phyloP scores from a whole-genome alignment of 2,797 vertebrate genomes.

The Eidolon dupreanum region DNA sequence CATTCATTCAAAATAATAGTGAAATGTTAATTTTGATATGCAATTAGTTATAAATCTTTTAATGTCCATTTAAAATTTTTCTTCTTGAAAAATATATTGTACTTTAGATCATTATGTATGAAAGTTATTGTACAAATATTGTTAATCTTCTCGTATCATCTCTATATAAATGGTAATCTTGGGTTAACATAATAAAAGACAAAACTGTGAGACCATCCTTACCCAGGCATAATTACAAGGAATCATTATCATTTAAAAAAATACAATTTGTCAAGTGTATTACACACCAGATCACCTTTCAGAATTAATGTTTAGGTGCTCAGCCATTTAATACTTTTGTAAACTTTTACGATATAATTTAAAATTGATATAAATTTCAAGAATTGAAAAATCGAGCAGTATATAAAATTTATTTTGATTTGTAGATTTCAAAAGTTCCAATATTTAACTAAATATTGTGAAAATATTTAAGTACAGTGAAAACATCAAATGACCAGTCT shows the following conservation, averaged over 20 bases:
- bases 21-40: constrained; percentile 5
- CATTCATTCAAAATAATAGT: constrained; percentile 41
- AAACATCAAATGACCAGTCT: constrained; percentile 39
- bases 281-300: constrained; percentile 35
- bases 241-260: constrained; percentile 37
- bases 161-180: constrained; percentile 40
- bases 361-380: constrained; percentile 25
- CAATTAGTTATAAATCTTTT: constrained; percentile 24
- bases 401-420: constrained; percentile 44
- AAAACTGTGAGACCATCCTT: constrained; percentile 21
- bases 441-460: not conserved
- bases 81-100: constrained; percentile 46
- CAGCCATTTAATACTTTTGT: not conserved
- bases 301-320: not conserved
- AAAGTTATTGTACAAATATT: constrained; percentile 47
- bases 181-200: constrained; percentile 46
- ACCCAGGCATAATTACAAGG: not conserved
- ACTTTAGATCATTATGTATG: constrained; percentile 37
- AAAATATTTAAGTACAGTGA: not conserved
- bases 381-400: constrained; percentile 21
- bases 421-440: constrained; percentile 26
- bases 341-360: constrained; percentile 32
- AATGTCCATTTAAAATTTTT: not conserved
- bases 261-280: constrained; percentile 12
- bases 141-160: constrained; percentile 6